Base-by-base conservation (phyloP, 2,888 invertebrate species). In the Volucella bombylans region DNA sequence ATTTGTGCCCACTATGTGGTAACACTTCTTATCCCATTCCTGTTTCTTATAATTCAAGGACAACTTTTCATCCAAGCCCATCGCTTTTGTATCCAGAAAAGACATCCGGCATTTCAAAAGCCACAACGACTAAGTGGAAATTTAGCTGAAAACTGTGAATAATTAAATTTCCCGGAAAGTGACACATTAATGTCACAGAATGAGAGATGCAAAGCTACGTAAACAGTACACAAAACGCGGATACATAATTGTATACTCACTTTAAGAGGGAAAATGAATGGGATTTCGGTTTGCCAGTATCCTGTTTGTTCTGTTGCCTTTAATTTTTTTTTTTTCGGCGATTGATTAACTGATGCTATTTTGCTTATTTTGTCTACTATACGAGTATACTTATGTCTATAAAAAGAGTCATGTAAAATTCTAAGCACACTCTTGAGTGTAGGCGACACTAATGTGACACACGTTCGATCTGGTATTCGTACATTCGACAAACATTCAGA, bases 101-200 rank as follows among this genome's bases (percentile, higher is more conserved):
- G 61, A 52, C 71, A 72, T 55, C 47, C 65, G 49, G 39, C 15
- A 65, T 65, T 65, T 74, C 65, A 67, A 67, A 76, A 61, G 47
- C 38, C 31, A 31, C 31, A 31, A 61, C 18, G 52, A 76, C 59
- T 68, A 39, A 67, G 52, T 68, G 76, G 45, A 68, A 76, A 68
- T 61, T 76, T 68, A 61, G 14, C 59, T 45, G 76, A 76, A 38
- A 54, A 68, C 67, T 68, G 76, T 68, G 76, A 76, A 76, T 76
- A 67, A 76, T 76, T 76, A 67, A 76, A 76, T 76, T 76, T 76
- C 59, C 43, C 45, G 45, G 61, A 18, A 76, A 76, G 12, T 76
- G 76, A 67, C 76, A 76, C 67, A 76, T 67, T 68, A 67, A 65
- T 76, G 76, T 50, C 76, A 67, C 61, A 39, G 38, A 49, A 31